Conservation (phyloP, 2,888 invertebrate species). For the Epiblema foenella region DNA sequence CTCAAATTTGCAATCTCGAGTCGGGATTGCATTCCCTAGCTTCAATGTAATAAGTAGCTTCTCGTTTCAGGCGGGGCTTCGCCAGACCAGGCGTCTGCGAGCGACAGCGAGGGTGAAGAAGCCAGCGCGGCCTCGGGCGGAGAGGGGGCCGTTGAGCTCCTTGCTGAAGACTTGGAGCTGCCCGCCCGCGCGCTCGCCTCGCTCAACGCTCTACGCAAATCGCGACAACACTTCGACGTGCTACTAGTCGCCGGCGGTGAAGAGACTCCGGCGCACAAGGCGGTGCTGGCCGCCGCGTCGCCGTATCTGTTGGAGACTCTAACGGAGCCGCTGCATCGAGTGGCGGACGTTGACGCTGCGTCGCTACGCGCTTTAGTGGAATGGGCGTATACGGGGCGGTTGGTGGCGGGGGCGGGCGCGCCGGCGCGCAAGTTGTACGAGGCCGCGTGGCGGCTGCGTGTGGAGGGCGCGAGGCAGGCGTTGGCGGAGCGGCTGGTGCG, state of each 20-base stretch:
- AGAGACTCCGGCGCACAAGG: constrained; percentile 88
- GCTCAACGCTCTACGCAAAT: constrained; percentile 92
- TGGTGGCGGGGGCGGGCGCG: constrained; percentile 75
- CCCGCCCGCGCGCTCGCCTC: constrained; percentile 86
- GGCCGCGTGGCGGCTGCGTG: constrained; percentile 91
- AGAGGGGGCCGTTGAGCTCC: constrained; percentile 70
- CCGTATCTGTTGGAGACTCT: constrained; percentile 91
- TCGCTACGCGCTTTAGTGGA: constrained; percentile 91
- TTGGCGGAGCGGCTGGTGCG: constrained; percentile 88
- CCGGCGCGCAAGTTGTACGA: constrained; percentile 90
- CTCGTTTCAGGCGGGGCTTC: constrained; percentile 29
- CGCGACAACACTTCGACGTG: constrained; percentile 94
- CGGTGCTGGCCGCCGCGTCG: constrained; percentile 91
- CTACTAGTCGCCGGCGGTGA: constrained; percentile 89
- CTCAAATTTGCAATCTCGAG: no score
- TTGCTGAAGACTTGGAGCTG: constrained; percentile 84
- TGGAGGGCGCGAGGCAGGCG: constrained; percentile 89
- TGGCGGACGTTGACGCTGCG: constrained; percentile 69
- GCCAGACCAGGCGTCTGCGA: constrained; percentile 34
- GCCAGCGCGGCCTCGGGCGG: constrained; percentile 56
- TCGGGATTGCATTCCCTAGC: no score
- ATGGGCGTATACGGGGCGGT: constrained; percentile 92
- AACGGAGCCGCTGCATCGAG: constrained; percentile 72
- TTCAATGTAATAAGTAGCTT: neutral
- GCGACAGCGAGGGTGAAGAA: constrained; percentile 36